These are phyloP conservation scores for Calypte anna DNA, from an alignment of 2,113 vertebrate genomes.

Conservation along the genomic window DNA sequence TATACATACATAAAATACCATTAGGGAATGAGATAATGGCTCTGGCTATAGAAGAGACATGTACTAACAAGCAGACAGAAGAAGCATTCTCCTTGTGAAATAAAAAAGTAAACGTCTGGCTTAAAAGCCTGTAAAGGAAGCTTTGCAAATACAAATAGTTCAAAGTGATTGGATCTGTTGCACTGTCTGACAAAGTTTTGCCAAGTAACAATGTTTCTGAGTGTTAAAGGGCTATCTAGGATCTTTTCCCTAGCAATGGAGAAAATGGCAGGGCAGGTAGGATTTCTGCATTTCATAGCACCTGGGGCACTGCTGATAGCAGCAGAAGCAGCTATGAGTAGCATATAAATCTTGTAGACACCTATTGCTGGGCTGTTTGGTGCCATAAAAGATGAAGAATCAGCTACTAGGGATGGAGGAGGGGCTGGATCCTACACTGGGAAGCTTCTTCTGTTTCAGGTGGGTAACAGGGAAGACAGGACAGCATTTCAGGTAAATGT, in stretches of 20 bases:
- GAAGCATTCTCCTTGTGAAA: background rate
- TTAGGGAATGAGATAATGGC: constrained; percentile 4
- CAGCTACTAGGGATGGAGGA: background rate
- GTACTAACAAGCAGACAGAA: background rate
- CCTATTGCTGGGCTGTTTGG: background rate
- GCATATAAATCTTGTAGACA: background rate
- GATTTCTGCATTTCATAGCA: background rate
- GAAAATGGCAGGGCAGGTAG: background rate
- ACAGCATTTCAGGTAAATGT: background rate
- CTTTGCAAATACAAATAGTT: background rate
- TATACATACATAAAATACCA: background rate
- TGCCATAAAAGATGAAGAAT: background rate
- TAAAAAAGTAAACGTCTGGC: background rate
- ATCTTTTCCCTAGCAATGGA: background rate
- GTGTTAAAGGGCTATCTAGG: background rate
- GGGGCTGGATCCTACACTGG: background rate
- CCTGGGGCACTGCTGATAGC: background rate
- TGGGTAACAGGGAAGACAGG: background rate
- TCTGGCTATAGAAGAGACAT: background rate
- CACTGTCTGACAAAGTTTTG: background rate
- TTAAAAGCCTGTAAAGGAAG: background rate
- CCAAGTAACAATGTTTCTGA: background rate
- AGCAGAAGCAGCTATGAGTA: background rate
- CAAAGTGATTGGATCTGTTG: background rate
- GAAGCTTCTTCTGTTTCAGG: background rate